Conservation (phyloP, 2,113 vertebrate genomes). For the Donacobius atricapilla region DNA sequence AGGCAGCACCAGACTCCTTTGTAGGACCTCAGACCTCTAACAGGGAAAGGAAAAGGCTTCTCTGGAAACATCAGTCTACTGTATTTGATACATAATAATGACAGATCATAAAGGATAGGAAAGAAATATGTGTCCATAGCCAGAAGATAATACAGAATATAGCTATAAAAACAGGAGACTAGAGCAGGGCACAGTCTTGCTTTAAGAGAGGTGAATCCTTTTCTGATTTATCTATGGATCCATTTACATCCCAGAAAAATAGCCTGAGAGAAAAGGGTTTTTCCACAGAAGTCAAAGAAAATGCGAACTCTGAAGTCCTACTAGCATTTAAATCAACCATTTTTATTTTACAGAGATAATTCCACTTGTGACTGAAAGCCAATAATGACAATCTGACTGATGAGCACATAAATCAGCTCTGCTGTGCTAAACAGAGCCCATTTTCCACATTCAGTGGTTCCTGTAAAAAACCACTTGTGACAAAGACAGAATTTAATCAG, state of each 20-base stretch:
- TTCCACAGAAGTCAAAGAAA: conserved; percentile 9
- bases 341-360: not conserved
- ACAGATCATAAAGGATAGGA: not conserved
- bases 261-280: not conserved
- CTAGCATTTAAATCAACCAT: not conserved
- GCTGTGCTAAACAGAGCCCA: not conserved
- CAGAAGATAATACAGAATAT: not conserved
- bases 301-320: not conserved
- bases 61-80: not conserved
- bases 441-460: conserved; percentile 14
- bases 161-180: not conserved
- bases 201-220: not conserved
- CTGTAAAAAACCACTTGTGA: not conserved
- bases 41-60: not conserved
- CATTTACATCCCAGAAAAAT: not conserved
- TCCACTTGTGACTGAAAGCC: conserved; percentile 15
- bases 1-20: not conserved
- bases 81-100: not conserved
- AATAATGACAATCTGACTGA: not conserved
- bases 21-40: not conserved
- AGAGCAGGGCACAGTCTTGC: not conserved
- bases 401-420: not conserved
- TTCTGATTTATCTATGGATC: not conserved
- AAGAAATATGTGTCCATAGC: not conserved
- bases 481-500: not conserved